phyloP scores from a whole-genome alignment of 2,888 invertebrate species.

The Protophormia terraenovae region DNA sequence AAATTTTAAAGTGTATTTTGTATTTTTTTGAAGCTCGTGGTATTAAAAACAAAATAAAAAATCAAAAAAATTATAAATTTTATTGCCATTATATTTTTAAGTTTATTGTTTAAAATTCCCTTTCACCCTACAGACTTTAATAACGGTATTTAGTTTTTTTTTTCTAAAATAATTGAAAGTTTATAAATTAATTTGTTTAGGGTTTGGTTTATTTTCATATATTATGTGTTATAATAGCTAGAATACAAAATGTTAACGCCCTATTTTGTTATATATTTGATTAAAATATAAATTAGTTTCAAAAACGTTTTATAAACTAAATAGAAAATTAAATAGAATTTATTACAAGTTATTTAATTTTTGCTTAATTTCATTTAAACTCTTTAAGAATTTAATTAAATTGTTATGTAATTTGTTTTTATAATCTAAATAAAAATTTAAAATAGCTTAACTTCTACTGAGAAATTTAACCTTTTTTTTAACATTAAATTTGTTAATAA shows the following conservation, averaged over 20 bases:
- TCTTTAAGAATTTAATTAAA: too few relatives aligned
- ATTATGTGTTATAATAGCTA: too few relatives aligned
- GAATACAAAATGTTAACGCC: too few relatives aligned
- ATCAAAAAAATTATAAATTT: neutral
- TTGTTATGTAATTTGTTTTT: neutral
- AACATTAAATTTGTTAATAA: neutral
- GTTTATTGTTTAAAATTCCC: neutral
- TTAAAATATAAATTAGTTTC: too few relatives aligned
- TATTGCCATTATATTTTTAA: conserved; percentile 11
- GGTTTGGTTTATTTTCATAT: too few relatives aligned
- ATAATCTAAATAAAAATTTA: neutral
- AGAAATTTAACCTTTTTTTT: neutral
- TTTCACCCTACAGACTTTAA: neutral
- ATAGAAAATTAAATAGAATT: too few relatives aligned
- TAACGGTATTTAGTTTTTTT: neutral
- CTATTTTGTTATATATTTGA: neutral
- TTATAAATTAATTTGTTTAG: too few relatives aligned
- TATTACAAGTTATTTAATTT: too few relatives aligned
- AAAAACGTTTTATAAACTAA: too few relatives aligned
- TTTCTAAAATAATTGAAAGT: neutral
- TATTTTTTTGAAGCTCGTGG: neutral
- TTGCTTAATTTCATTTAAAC: too few relatives aligned
- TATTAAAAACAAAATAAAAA: conserved; percentile 3
- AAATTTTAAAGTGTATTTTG: conserved; percentile 32
- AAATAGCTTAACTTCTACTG: neutral